Evolutionary conservation across 2,888 invertebrate genomes (phyloP), one percentile per base, ranked within the genome.

Genomic region (Malachius bipustulatus): DNA sequence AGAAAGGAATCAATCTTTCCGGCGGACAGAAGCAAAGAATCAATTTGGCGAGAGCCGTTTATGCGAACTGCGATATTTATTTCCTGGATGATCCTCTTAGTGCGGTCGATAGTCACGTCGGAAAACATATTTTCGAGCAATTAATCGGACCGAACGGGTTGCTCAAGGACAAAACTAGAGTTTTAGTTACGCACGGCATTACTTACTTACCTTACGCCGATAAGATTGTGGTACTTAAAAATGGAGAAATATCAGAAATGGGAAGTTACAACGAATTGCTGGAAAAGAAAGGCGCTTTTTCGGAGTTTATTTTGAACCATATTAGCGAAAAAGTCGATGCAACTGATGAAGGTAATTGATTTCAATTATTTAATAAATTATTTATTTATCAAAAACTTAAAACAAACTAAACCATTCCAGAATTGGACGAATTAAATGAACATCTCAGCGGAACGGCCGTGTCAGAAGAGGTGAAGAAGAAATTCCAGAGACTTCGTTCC

Each of bases 81-180:
- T 77, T 93, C 54, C 66, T 98, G 50, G 97, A 98, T 57, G 97
- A 98, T 70, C 96, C 97, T 2, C 66, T 87, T 31, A 90, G 90
- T 56, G 96, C 96, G 3, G 96, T 97, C 1, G 97, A 97, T 63
- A 80, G 90, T 16, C 96, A 97, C 59, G 96, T 97, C 32, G 96
- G 96, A 9, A 93, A 91, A 65, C 94, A 96, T 58, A 90, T 97
- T 52, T 98, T 97, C 57, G 88, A 96, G 46, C 75, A 90, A 60
- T 89, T 90, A 14, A 76, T 97, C 41, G 89, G 93, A 16, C 82
- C 85, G 0, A 70, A 67, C 40, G 77, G 84, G 47, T 46, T 88
- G 9, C 63, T 89, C 34, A 75, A 75, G 47, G 63, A 66, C 47
- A 85, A 82, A 67, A 94, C 96, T 0, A 72, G 96, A 40, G 65